Evolutionary conservation across 2,113 vertebrate genomes (phyloP).

Genomic region (Pelusios castaneus): DNA sequence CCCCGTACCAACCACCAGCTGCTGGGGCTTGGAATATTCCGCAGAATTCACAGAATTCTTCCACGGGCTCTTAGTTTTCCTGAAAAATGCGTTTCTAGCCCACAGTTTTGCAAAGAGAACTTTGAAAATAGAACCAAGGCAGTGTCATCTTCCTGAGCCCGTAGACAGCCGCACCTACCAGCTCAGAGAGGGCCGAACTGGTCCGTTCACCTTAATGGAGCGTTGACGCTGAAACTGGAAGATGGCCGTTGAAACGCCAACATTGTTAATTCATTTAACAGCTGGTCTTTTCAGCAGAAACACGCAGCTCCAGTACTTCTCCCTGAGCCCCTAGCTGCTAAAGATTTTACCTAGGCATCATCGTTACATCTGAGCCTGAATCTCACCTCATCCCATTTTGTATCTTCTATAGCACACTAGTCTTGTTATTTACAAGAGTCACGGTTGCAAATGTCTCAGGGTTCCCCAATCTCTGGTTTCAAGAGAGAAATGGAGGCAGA

Average conservation of each 20-base stretch:
- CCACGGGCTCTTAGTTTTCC: not conserved
- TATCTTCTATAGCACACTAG: not conserved
- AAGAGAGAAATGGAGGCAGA: not conserved
- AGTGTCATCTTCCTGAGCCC: not conserved
- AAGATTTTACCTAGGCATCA: not conserved
- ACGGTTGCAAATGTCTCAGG: not conserved
- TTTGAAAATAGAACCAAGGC: conserved; percentile 17
- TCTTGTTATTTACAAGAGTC: not conserved
- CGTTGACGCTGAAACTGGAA: conserved; percentile 70
- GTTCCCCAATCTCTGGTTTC: not conserved
- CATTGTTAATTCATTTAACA: conserved; percentile 18
- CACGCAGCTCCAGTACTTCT: conserved; percentile 27
- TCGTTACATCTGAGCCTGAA: not conserved
- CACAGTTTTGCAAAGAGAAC: conserved; percentile 35
- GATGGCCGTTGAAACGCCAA: conserved; percentile 31
- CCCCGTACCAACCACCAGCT: not conserved
- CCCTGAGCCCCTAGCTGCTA: conserved; percentile 49
- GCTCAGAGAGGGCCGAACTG: accelerated
- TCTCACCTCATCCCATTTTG: not conserved
- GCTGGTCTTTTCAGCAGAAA: conserved; percentile 14
- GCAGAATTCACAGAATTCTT: not conserved
- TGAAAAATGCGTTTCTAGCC: not conserved
- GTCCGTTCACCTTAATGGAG: not conserved
- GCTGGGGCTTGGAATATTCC: not conserved
- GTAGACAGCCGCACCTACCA: not conserved